Conservation (phyloP, 1,140 invertebrate species). For the Mactra quadrangularis region DNA sequence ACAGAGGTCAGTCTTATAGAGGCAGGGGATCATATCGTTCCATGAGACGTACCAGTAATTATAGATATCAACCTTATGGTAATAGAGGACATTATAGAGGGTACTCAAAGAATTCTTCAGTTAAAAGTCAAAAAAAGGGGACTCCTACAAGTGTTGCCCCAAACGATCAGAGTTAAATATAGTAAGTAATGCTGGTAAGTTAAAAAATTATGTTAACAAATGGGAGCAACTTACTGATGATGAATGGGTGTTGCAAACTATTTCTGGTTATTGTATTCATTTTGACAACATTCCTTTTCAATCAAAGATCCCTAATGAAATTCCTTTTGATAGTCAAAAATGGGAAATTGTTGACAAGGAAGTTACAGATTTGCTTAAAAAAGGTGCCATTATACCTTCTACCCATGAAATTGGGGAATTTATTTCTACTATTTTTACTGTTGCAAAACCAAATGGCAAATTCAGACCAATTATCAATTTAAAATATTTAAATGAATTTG, state of each 20-base stretch:
- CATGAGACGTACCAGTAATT: not conserved
- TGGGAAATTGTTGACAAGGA: constrained; percentile 11
- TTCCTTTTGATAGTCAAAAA: not conserved
- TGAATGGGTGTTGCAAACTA: constrained; percentile 6
- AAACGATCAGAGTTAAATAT: constrained; percentile 4
- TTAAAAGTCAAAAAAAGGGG: not conserved
- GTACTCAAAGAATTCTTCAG: not conserved
- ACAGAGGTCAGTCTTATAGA: not conserved
- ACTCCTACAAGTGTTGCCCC: not conserved
- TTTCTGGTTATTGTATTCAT: constrained; percentile 31
- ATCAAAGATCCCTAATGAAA: constrained; percentile 2
- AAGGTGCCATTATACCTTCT: not conserved
- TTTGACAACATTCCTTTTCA: constrained; percentile 13
- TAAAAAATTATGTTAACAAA: not conserved
- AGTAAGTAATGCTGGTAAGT: constrained; percentile 8
- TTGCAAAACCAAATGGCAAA: constrained; percentile 15
- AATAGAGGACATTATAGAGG: not conserved
- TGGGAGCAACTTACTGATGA: constrained; percentile 13
- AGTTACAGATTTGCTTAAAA: not conserved
- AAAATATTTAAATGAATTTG: no score
- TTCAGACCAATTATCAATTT: no score
- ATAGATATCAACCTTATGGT: not conserved
- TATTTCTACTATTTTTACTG: constrained; percentile 30
- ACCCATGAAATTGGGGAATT: constrained; percentile 12
- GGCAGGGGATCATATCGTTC: not conserved